Base-by-base conservation (phyloP, 2,797 vertebrate species). In the Tokudaia muenninki region DNA sequence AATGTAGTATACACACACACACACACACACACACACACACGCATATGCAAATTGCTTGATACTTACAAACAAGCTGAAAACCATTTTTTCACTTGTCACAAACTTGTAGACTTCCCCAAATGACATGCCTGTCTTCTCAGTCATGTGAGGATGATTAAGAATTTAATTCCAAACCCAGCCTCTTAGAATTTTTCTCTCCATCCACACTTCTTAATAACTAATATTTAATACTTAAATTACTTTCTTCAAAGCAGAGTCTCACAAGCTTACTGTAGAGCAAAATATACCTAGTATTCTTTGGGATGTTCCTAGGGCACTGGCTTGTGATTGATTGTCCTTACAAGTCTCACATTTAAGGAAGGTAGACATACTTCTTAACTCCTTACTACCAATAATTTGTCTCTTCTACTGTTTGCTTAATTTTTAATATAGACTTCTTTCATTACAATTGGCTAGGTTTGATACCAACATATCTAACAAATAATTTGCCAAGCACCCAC, bases 341-440 rank as follows among this genome's bases (percentile, higher is more conserved):
- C 79, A 94, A 91, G 59, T 12, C 19, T 94, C 92, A 87, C 55
- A 95, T 50, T 92, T 70, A 96, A 94, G 95, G 63, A 29, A 94
- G 5, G 2, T 55, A 11, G 6, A n/a, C 65, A 65, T n/a, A 90
- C 37, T 91, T 91, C 92, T 86, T 80, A 61, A 90, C 65, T 70
- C 83, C 37, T 87, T 79, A 44, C 72, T 78, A 95, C 31, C 81
- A 93, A 84, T 94, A 90, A 94, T 63, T 86, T 12, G 22, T 80
- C 72, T 78, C 59, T 92, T 95, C 81, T 57, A 52, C 63, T 65
- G 1, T 95, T 93, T 91, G 75, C 74, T 95, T 91, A 41, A 74
- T 95, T 94, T 92, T 96, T 90, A 84, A 92, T 72, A 92, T 0
- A 72, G 50, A 74, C 6, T 83, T 90, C 91, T 55, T 96, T 96